Base-by-base conservation (phyloP, 64 coral and sea anemone species). In the Astreopora myriophthalma region DNA sequence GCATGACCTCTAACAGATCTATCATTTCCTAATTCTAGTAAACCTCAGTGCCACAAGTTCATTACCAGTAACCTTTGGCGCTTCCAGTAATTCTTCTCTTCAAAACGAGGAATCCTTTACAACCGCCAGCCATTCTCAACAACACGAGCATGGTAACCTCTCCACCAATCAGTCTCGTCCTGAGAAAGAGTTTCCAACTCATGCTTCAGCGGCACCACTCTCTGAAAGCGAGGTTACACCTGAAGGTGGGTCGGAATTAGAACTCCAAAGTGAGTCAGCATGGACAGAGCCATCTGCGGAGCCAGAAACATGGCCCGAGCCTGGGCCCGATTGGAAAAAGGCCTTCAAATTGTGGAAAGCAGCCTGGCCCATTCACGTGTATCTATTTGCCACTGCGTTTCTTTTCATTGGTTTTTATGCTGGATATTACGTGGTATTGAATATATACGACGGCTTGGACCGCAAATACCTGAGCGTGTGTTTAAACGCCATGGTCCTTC, bases 221-320 rank as follows among this genome's bases (percentile, higher is more conserved):
- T 22, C 51, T 60, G 30, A 80, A 80, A 19, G 13, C 52, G 48
- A 80, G 13, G 0, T 8, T 34, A 35, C 12, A 76, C 4, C 10
- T 11, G 12, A 48, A 1, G n/a, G 49, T 57, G 17, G 19, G 22
- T 83, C 79, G 20, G 61, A 64, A 48, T 51, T 24, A 48, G 46
- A 78, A 83, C 48, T 20, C 26, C 74, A 76, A 27, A 34, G 1
- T 14, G 36, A 19, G 4, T 34, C 94, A 63, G 62, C 11, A 68
- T 10, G 90, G 73, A 46, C 89, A 16, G 92, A 87, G 25, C 49
- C 72, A 7, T 49, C 85, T 19, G 39, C 85, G 3, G 86, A 98
- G 34, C 89, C 96, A 35, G 96, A 98, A 81, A 67, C 93, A 1
- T 98, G 96, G 96, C 93, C 96, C 7, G 96, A 98, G 68, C 96